A percentile compares a stretch with the other conserved stretches of the same genome.
phyloP scores from a whole-genome alignment of 1,140 invertebrate genomes.

The Aphaenogaster rudis region DNA sequence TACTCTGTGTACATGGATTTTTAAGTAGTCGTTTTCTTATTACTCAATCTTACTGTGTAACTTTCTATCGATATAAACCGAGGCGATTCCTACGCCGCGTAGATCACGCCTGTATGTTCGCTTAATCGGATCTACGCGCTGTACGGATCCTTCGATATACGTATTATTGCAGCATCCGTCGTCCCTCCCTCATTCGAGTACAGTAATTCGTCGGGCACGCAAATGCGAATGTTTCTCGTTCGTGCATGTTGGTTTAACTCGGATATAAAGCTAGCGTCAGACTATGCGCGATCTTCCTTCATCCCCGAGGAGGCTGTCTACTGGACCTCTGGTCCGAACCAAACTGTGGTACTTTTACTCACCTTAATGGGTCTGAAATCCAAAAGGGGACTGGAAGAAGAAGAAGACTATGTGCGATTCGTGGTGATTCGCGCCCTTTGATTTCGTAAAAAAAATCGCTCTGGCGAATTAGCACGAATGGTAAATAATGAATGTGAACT shows the following conservation, averaged over 20 bases:
- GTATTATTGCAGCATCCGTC: conserved; percentile 54
- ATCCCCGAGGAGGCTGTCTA: too few relatives aligned
- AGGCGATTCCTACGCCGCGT: conserved; percentile 58
- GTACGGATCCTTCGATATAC: conserved; percentile 30
- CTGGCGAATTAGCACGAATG: too few relatives aligned
- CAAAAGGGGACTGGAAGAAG: too few relatives aligned
- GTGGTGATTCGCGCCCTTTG: too few relatives aligned
- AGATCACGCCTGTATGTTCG: conserved; percentile 38
- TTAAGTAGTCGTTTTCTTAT: conserved; percentile 76
- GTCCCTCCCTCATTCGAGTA: conserved; percentile 25
- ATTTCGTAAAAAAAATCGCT: too few relatives aligned
- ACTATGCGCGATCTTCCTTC: too few relatives aligned
- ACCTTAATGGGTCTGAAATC: too few relatives aligned
- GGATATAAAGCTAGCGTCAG: background rate
- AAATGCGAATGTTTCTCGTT: conserved; percentile 11
- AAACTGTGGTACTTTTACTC: too few relatives aligned
- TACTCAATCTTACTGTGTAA: conserved; percentile 75
- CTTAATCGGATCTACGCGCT: conserved; percentile 43
- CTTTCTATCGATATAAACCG: conserved; percentile 65
- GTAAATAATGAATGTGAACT: too few relatives aligned
- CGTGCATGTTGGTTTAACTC: background rate
- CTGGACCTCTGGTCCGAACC: too few relatives aligned
- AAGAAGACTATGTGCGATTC: too few relatives aligned
- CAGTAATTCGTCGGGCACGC: background rate
- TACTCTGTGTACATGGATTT: conserved; percentile 78